phyloP scores from a whole-genome alignment of 2,888 invertebrate species.

The Tiliacea citrago region DNA sequence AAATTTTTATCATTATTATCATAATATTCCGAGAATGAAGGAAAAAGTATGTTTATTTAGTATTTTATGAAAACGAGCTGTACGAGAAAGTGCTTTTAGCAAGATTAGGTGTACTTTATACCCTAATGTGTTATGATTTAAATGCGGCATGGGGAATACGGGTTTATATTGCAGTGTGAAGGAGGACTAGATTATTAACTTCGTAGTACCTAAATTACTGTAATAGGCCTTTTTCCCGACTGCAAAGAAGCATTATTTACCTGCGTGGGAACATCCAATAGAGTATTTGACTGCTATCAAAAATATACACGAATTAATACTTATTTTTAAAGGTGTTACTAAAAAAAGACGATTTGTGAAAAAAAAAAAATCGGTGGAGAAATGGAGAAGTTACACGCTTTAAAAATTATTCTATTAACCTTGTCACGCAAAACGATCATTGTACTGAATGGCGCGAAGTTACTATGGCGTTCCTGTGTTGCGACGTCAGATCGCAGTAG shows the following conservation, averaged over 20 bases:
- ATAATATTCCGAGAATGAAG: constrained; percentile 21
- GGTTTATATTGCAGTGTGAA: constrained; percentile 8
- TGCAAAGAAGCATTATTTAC: neutral
- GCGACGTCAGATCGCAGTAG: no score
- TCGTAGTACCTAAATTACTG: neutral
- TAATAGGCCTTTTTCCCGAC: neutral
- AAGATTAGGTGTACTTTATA: constrained; percentile 34
- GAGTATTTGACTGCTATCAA: no score
- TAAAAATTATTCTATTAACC: no score
- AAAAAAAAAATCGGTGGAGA: no score
- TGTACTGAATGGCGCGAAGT: no score
- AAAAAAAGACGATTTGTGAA: no score
- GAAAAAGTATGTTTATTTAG: constrained; percentile 35
- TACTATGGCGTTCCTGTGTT: no score
- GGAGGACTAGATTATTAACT: neutral
- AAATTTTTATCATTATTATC: constrained; percentile 40
- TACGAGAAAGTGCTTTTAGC: constrained; percentile 48
- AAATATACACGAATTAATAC: no score
- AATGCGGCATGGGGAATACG: constrained; percentile 7
- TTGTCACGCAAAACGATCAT: no score
- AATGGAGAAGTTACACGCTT: no score
- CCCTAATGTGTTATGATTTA: constrained; percentile 24
- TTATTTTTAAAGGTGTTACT: no score
- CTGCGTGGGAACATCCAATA: no score
- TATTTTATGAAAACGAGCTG: constrained; percentile 43